Conservation (phyloP, 1,140 invertebrate species). For the Phortica variegata region DNA sequence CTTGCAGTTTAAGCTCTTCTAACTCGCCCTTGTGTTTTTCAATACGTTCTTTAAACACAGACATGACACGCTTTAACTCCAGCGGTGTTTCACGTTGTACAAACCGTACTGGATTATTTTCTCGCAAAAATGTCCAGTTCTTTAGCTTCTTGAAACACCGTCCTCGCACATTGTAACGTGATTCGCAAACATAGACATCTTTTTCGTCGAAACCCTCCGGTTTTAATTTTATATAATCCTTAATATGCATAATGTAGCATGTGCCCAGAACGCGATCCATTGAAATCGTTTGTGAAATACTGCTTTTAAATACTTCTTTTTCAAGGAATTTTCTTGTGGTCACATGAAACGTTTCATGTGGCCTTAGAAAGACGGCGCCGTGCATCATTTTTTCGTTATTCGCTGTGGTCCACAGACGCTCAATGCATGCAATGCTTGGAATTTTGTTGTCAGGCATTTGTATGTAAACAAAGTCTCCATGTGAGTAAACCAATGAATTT, state of each 20-base stretch:
- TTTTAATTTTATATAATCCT: slow-evolving; percentile 89
- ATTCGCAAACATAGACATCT: slow-evolving; percentile 97
- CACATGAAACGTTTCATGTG: slow-evolving; percentile 94
- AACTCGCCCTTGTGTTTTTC: slow-evolving; percentile 90
- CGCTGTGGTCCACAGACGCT: slow-evolving; percentile 81
- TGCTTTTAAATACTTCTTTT: slow-evolving; percentile 94
- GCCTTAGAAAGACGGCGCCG: slow-evolving; percentile 75
- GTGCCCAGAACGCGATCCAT: slow-evolving; percentile 86
- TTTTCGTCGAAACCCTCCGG: slow-evolving; percentile 88
- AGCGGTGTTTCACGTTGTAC: slow-evolving; percentile 71
- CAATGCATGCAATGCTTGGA: slow-evolving; percentile 85
- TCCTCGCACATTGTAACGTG: slow-evolving; percentile 82
- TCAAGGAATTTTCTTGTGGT: slow-evolving; percentile 93
- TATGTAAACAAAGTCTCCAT: slow-evolving; percentile 52
- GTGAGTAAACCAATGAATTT: slow-evolving; percentile 52
- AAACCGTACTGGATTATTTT: slow-evolving; percentile 66
- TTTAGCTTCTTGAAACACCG: slow-evolving; percentile 95
- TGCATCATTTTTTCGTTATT: slow-evolving; percentile 85
- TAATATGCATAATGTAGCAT: slow-evolving; percentile 92
- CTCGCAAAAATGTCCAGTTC: slow-evolving; percentile 72
- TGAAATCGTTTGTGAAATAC: slow-evolving; percentile 71
- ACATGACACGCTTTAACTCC: slow-evolving; percentile 84
- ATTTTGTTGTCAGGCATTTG: slow-evolving; percentile 58
- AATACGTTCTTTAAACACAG: slow-evolving; percentile 88
- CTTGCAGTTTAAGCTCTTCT: slow-evolving; percentile 78